These are phyloP conservation scores for Eurosta solidaginis DNA, from an alignment of 1,140 invertebrate genomes.

Conservation along the genomic window DNA sequence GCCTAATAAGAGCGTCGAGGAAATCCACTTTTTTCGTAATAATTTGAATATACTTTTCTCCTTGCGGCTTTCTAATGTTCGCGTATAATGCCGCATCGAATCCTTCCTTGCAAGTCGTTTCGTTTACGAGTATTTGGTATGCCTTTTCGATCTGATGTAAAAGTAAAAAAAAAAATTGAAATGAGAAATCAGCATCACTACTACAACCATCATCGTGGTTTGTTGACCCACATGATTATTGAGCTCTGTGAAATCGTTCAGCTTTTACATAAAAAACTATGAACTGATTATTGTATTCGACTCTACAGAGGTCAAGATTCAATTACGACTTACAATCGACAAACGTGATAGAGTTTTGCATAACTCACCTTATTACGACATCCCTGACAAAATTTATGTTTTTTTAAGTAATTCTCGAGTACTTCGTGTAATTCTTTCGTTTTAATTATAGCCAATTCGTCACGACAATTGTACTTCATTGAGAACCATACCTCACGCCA, in stretches of 20 bases:
- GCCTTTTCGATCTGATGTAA: constrained; percentile 69
- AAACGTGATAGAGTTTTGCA: not conserved
- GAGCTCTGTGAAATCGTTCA: no score
- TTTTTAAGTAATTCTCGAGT: constrained; percentile 85
- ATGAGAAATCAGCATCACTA: not conserved
- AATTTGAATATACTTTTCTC: constrained; percentile 85
- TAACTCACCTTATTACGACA: constrained; percentile 83
- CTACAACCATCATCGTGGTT: no score
- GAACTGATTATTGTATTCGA: no score
- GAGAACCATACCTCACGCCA: constrained; percentile 87
- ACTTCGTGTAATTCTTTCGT: constrained; percentile 80
- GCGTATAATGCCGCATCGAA: constrained; percentile 84
- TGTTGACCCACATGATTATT: no score
- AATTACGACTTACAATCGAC: not conserved
- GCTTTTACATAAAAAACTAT: no score
- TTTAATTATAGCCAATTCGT: constrained; percentile 85
- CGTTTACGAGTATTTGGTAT: constrained; percentile 83
- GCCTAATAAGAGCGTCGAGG: constrained; percentile 81
- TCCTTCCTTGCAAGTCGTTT: constrained; percentile 82
- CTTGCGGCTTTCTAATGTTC: constrained; percentile 82
- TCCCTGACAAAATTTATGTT: constrained; percentile 91
- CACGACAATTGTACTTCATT: constrained; percentile 80
- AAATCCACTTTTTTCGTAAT: constrained; percentile 81
- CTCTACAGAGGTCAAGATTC: no score
- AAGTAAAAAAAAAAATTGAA: not conserved